Evolutionary conservation across 2,888 invertebrate genomes (phyloP).

Genomic region (Teinopalpus imperialis): DNA sequence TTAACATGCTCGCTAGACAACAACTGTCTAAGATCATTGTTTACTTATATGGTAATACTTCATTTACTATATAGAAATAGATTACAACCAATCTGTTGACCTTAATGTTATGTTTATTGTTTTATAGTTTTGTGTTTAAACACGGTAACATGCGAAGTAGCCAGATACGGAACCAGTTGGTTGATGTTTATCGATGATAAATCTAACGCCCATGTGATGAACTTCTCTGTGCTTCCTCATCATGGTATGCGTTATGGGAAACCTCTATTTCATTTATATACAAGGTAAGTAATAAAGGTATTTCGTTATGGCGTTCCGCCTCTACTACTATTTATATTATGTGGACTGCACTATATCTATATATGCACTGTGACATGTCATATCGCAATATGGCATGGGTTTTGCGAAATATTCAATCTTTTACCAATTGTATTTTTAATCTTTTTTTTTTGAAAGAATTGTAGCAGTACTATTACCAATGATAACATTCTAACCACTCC

Average conservation of each 20-base stretch:
- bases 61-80: background rate
- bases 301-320: too few species aligned
- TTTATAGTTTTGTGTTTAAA: slow-evolving; percentile 7
- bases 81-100: background rate
- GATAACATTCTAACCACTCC: too few species aligned
- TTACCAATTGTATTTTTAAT: too few species aligned
- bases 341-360: too few species aligned
- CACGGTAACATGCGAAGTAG: slow-evolving; percentile 33
- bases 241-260: slow-evolving; percentile 53
- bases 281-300: slow-evolving; percentile 63
- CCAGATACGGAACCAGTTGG: slow-evolving; percentile 69
- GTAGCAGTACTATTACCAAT: too few species aligned
- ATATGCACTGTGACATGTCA: too few species aligned
- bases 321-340: too few species aligned
- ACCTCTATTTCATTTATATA: slow-evolving; percentile 71
- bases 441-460: too few species aligned
- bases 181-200: slow-evolving; percentile 69
- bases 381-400: too few species aligned
- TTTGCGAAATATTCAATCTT: too few species aligned
- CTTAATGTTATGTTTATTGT: background rate
- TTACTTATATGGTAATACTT: slow-evolving; percentile 11
- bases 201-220: slow-evolving; percentile 55
- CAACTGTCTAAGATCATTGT: background rate
- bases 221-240: slow-evolving; percentile 57
- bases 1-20: slow-evolving; percentile 3